phyloP scores from a whole-genome alignment of 2,797 vertebrate species.

The Mormyrops attenuatus region DNA sequence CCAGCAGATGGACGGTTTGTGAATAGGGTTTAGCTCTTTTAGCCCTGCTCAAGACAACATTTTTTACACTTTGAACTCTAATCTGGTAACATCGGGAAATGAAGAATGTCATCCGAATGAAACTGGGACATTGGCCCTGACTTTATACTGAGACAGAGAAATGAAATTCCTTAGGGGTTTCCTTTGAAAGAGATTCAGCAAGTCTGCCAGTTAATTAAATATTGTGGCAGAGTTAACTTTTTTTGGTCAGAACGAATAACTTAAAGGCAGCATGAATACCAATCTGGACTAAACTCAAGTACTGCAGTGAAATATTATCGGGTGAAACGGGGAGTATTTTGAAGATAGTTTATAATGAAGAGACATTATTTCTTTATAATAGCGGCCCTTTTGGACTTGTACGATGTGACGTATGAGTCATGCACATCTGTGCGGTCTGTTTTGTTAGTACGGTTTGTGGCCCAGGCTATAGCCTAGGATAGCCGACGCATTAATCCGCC shows the following conservation, averaged over 20 bases:
- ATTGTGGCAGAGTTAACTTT: not conserved
- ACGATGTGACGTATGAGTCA: not conserved
- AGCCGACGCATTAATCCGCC: not conserved
- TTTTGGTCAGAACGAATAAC: not conserved
- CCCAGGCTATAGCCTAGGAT: not conserved
- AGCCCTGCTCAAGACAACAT: not conserved
- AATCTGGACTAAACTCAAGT: not conserved
- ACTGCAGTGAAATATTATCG: not conserved
- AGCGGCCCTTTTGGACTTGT: not conserved
- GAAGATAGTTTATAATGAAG: not conserved
- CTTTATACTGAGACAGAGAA: not conserved
- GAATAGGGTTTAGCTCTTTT: not conserved
- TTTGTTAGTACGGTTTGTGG: not conserved
- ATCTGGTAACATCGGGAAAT: not conserved
- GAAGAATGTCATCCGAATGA: not conserved
- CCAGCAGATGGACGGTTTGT: not conserved
- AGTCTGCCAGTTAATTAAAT: conserved; percentile 1
- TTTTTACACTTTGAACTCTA: not conserved
- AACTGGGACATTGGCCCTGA: not conserved
- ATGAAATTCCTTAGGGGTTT: not conserved
- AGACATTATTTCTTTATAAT: not conserved
- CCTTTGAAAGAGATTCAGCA: not conserved
- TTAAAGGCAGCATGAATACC: not conserved
- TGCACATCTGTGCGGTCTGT: not conserved
- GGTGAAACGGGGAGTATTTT: not conserved